Evolutionary conservation across 2,888 invertebrate genomes (phyloP).

Genomic region (Cepaea hortensis): DNA sequence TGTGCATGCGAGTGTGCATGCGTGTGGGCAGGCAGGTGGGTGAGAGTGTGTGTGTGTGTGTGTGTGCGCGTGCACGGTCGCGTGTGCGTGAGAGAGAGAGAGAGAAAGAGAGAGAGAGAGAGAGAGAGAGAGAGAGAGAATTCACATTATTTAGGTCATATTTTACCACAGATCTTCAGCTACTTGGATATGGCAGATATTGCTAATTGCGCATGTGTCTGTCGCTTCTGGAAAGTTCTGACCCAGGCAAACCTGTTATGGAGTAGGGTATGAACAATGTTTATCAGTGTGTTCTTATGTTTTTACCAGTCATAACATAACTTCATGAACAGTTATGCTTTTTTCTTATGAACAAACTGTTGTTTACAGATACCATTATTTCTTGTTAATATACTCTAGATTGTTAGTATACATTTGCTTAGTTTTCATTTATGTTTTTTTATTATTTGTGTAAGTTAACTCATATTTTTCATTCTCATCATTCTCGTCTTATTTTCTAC

Average conservation of each 20-base stretch:
- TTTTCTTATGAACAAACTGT: neutral
- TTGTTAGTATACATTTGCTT: no score
- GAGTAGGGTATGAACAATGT: conserved; percentile 64
- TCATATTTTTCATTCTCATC: neutral
- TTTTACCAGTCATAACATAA: neutral
- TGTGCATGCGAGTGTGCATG: no score
- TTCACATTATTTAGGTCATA: conserved; percentile 69
- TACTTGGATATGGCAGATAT: conserved; percentile 74
- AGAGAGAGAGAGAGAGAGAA: neutral
- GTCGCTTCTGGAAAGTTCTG: conserved; percentile 76
- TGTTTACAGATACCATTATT: neutral
- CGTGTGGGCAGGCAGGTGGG: no score
- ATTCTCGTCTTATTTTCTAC: neutral
- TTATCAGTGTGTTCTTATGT: no score
- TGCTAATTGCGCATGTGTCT: conserved; percentile 75
- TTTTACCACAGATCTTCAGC: conserved; percentile 71
- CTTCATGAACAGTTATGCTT: neutral
- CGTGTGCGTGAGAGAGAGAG: no score
- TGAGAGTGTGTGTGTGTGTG: neutral
- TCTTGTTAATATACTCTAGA: neutral
- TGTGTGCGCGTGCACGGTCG: neutral
- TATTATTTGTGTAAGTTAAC: no score
- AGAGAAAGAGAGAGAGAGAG: neutral
- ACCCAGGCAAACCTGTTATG: conserved; percentile 72
- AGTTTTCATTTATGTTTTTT: no score